A percentile compares a stretch with the other conserved stretches of the same genome.
Evolutionary conservation across 2,113 vertebrate species (phyloP).

Genomic region (Collichthys lucidus): DNA sequence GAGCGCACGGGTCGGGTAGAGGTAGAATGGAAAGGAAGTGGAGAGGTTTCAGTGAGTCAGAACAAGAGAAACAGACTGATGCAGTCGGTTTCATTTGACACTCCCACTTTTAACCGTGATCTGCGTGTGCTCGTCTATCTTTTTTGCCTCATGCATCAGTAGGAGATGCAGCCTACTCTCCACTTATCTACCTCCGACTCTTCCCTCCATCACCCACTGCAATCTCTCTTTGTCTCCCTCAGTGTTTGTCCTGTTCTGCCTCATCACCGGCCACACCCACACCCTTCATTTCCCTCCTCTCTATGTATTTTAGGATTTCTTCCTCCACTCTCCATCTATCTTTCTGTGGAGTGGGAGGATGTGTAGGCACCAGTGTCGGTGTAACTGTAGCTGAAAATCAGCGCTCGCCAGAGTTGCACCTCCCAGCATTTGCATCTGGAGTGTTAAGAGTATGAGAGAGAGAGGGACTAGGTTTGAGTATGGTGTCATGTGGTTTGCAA

Average conservation of each 20-base stretch:
- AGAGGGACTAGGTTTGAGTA: constrained; percentile 1
- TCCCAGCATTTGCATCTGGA: constrained; percentile 21
- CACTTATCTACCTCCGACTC: background rate
- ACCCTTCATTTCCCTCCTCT: constrained; percentile 30
- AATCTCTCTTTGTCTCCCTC: constrained; percentile 6
- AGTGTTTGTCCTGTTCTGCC: background rate
- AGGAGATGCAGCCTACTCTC: constrained; percentile 12
- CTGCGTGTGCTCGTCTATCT: constrained; percentile 25
- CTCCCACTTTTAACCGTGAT: constrained; percentile 57
- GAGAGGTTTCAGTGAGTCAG: constrained; percentile 34
- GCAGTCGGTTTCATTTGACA: constrained; percentile 42
- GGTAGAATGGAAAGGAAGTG: constrained; percentile 41
- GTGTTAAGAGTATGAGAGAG: background rate
- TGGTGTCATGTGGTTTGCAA: background rate
- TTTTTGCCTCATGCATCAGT: constrained; percentile 21
- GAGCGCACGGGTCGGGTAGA: background rate
- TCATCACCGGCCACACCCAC: constrained; percentile 24
- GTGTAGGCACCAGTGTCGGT: constrained; percentile 39
- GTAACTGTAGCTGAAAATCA: constrained; percentile 39
- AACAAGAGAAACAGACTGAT: constrained; percentile 27
- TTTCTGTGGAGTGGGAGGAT: constrained; percentile 50
- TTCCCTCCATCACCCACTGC: background rate
- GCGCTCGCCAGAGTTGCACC: constrained; percentile 15
- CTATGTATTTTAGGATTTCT: constrained; percentile 30
- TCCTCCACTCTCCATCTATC: constrained; percentile 30